These are phyloP conservation scores for Drosophila miranda DNA, from an alignment of 1,140 invertebrate genomes.

Conservation along the genomic window DNA sequence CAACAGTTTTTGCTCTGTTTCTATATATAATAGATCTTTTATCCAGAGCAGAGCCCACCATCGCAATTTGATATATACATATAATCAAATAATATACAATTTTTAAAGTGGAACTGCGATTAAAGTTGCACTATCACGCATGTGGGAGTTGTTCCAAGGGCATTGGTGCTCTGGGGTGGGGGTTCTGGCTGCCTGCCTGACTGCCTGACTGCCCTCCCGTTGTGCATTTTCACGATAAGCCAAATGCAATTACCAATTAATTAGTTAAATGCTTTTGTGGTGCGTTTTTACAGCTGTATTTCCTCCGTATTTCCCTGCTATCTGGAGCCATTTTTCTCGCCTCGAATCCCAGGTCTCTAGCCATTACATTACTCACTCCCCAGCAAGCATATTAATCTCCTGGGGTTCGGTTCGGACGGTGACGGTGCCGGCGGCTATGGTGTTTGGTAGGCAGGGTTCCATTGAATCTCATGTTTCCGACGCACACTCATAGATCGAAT, in stretches of 20 bases:
- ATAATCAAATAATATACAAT: constrained; percentile 5
- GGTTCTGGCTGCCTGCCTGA: not conserved
- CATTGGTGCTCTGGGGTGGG: not conserved
- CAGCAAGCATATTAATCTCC: too few species aligned
- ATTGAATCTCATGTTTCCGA: too few species aligned
- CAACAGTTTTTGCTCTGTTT: not conserved
- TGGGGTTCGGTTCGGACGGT: too few species aligned
- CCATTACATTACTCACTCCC: too few species aligned
- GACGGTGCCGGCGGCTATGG: too few species aligned
- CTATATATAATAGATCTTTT: constrained; percentile 13
- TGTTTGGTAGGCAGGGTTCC: too few species aligned
- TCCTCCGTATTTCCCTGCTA: not conserved
- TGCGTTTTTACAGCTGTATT: not conserved
- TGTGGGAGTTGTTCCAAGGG: constrained; percentile 12
- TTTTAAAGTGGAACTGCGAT: constrained; percentile 2
- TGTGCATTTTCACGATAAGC: constrained; percentile 37
- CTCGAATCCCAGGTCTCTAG: not conserved
- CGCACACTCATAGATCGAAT: too few species aligned
- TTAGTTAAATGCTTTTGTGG: constrained; percentile 53
- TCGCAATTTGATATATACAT: not conserved
- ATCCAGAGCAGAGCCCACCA: not conserved
- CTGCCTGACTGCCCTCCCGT: not conserved
- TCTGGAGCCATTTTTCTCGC: not conserved
- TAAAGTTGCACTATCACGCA: constrained; percentile 40
- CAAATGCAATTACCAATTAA: constrained; percentile 62